Conservation (phyloP, 1,140 invertebrate species). For the Leptestheria dahalacensis region DNA sequence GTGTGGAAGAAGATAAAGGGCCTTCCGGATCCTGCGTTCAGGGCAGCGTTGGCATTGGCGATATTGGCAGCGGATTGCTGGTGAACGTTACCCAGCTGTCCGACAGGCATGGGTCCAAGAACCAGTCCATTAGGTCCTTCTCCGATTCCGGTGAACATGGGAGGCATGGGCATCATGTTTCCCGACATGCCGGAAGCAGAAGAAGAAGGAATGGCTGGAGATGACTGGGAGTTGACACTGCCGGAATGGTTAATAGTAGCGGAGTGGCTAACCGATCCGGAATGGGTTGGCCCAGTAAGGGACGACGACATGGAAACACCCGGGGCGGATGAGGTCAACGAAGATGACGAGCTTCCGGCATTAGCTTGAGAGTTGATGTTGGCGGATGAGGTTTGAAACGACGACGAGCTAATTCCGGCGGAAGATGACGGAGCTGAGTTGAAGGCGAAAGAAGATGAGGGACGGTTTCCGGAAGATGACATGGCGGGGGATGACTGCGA, state of each 20-base stretch:
- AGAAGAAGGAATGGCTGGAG: background rate
- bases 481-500: background rate
- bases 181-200: background rate
- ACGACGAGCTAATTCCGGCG: too few relatives aligned
- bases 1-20: background rate
- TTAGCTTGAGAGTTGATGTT: too few relatives aligned
- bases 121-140: background rate
- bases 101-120: background rate
- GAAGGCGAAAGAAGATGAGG: too few relatives aligned
- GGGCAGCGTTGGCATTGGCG: background rate
- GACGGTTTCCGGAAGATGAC: too few relatives aligned
- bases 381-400: too few relatives aligned
- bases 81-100: background rate
- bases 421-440: too few relatives aligned
- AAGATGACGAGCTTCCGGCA: too few relatives aligned
- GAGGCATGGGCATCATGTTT: background rate
- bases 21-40: background rate
- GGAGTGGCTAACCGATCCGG: too few relatives aligned
- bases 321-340: too few relatives aligned
- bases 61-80: background rate
- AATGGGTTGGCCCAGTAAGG: too few relatives aligned
- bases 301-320: too few relatives aligned
- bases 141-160: background rate
- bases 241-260: background rate
- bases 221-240: background rate